phyloP scores from a whole-genome alignment of 2,113 vertebrate genomes.

The Pagrus major region DNA sequence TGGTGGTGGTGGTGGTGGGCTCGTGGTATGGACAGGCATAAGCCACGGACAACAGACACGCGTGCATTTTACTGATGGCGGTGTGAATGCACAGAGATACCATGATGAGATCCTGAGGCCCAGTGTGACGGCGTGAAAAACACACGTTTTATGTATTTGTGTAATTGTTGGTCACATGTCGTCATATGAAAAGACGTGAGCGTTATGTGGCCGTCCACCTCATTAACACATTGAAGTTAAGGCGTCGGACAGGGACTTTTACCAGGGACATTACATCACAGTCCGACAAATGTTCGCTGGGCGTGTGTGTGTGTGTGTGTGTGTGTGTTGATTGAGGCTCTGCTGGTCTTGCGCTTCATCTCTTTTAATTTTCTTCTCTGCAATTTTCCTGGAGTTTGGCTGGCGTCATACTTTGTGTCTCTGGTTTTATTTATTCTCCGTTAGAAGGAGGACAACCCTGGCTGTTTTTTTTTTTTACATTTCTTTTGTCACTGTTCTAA shows the following conservation, averaged over 20 bases:
- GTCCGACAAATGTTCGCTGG: no score
- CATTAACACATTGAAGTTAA: no score
- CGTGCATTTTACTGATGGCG: background rate
- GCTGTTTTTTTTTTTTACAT: constrained; percentile 38
- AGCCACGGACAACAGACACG: background rate
- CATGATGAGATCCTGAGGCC: background rate
- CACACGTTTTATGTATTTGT: no score
- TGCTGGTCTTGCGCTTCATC: constrained; percentile 49
- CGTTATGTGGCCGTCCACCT: no score
- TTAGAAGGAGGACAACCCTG: background rate
- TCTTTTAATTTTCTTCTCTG: constrained; percentile 43
- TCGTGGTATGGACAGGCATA: background rate
- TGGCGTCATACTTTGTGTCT: constrained; percentile 45
- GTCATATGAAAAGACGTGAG: no score
- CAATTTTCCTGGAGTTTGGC: constrained; percentile 45
- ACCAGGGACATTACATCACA: no score
- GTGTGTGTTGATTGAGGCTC: constrained; percentile 17
- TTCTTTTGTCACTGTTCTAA: constrained; percentile 14
- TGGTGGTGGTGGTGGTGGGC: background rate
- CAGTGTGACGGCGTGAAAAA: no score
- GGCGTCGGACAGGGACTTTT: no score
- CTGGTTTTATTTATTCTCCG: constrained; percentile 35
- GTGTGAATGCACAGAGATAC: constrained; percentile 9
- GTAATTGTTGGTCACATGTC: no score
- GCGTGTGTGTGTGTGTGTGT: constrained; percentile 26